Base-by-base conservation (phyloP, 2,797 vertebrate genomes). In the Balearica regulorum region DNA sequence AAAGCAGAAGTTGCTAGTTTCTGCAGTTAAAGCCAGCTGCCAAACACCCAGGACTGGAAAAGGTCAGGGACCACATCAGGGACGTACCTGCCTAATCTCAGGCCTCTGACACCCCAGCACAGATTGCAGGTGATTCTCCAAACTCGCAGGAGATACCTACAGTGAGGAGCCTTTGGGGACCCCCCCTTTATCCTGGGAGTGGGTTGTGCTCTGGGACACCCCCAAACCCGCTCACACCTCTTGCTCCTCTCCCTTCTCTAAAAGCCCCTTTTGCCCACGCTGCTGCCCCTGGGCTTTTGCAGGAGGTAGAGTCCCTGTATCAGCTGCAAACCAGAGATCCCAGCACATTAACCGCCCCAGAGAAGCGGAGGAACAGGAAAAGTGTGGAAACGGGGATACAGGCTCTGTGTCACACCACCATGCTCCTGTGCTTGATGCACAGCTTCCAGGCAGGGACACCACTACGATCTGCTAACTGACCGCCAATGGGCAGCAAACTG, bases 1-100 rank as follows among this genome's bases (percentile, higher is more conserved):
- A 83, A 95, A 92, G 73, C 46, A 92, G 90, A 96, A 91, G 66
- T 72, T 84, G 54, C 49, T 87, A 8, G 39, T 75, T 90, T 90
- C 48, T 87, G 58, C 48, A 71, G 78, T 84, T 78, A 54, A 62
- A 77, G 4, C 16, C 46, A 60, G 58, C 48, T 82, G 64, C 64
- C 58, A 73, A 79, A 72, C 54, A 71, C 37, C 43, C 66, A 58
- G 66, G 81, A 64, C 58, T 60, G 66, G 89, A 79, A 87, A 86
- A 89, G 10, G 33, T 71, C 49, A n/a, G n/a, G n/a, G n/a, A n/a
- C 64, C 35, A 12, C 15, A 29, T 28, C 60, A 78, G 25, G 35
- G 35, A 33, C 0, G 0, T 13, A 39, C 20, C 85, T 86, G 77
- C 80, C 43, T 61, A 3, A 49, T 31, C 33, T 48, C 35, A 57